A percentile compares a stretch with the other conserved stretches of the same genome.
Evolutionary conservation across 2,797 vertebrate species (phyloP).

Genomic region (Aulostomus chinensis): DNA sequence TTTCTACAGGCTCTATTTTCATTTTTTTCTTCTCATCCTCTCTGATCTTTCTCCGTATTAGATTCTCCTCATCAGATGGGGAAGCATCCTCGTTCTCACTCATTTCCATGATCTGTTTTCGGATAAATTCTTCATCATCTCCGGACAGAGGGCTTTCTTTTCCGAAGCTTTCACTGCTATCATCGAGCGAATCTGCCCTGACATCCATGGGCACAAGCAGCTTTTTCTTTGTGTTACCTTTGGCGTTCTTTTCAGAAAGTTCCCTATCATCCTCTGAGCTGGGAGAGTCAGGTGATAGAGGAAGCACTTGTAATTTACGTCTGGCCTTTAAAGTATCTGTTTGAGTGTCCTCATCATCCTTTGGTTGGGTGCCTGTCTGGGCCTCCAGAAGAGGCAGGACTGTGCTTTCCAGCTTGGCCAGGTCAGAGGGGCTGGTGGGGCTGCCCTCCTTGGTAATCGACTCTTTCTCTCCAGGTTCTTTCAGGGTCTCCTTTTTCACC

Average conservation of each 20-base stretch:
- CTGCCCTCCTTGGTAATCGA: constrained; percentile 79
- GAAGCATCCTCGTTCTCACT: constrained; percentile 96
- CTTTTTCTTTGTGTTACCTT: constrained; percentile 80
- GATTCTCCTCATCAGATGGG: constrained; percentile 91
- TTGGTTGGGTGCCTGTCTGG: constrained; percentile 80
- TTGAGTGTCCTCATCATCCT: constrained; percentile 76
- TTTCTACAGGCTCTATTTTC: constrained; percentile 77
- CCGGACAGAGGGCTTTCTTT: constrained; percentile 90
- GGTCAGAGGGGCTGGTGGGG: constrained; percentile 89
- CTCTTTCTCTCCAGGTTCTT: constrained; percentile 80
- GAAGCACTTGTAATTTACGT: constrained; percentile 82
- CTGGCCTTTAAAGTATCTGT: constrained; percentile 79
- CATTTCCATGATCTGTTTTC: constrained; percentile 96
- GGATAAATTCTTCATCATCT: constrained; percentile 94
- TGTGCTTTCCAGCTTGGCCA: constrained; percentile 91
- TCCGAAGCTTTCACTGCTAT: constrained; percentile 93
- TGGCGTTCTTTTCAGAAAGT: constrained; percentile 72
- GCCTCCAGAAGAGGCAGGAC: constrained; percentile 87
- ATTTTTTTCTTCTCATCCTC: constrained; percentile 80
- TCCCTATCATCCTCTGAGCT: constrained; percentile 86
- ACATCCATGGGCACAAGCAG: constrained; percentile 81
- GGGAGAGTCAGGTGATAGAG: constrained; percentile 81
- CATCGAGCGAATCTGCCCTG: constrained; percentile 88
- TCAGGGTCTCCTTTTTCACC: constrained; percentile 80
- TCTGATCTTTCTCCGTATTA: constrained; percentile 85